phyloP scores from a whole-genome alignment of 2,113 vertebrate genomes.

The Periophthalmus modestus region DNA sequence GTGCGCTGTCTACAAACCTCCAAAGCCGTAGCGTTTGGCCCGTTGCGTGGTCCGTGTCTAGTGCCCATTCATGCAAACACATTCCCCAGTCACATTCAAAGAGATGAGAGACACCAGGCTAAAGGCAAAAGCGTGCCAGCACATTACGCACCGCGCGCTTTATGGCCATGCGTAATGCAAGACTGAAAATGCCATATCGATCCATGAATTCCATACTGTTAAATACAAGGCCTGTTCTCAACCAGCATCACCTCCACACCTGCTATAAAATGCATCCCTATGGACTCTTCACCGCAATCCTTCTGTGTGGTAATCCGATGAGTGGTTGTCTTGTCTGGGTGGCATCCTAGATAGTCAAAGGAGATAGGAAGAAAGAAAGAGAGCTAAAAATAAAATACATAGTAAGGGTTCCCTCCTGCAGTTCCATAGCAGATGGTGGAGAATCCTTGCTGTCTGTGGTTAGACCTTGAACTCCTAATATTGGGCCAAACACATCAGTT shows the following conservation, averaged over 20 bases:
- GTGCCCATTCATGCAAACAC: conserved; percentile 63
- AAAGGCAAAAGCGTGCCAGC: neutral
- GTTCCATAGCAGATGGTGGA: conserved; percentile 18
- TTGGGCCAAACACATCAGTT: neutral
- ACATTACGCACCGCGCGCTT: conserved; percentile 14
- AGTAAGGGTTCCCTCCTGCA: conserved; percentile 54
- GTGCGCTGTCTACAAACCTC: conserved; percentile 11
- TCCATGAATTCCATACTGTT: conserved; percentile 17
- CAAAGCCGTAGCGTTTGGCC: neutral
- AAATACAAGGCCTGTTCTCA: conserved; percentile 21
- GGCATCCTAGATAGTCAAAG: conserved; percentile 28
- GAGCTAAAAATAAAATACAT: neutral
- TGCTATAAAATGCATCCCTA: conserved; percentile 22
- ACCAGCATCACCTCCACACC: conserved; percentile 24
- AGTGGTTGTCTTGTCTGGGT: conserved; percentile 27
- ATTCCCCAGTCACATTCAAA: conserved; percentile 12
- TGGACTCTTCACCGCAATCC: conserved; percentile 28
- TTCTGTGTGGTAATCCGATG: conserved; percentile 8
- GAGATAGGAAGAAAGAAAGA: neutral
- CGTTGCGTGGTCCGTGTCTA: conserved; percentile 28
- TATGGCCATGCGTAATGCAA: neutral
- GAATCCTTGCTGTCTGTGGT: neutral
- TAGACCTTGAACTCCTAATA: neutral
- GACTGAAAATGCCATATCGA: conserved; percentile 30
- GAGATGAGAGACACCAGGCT: neutral